Conservation (phyloP, 2,113 vertebrate genomes). For the Martes martes region DNA sequence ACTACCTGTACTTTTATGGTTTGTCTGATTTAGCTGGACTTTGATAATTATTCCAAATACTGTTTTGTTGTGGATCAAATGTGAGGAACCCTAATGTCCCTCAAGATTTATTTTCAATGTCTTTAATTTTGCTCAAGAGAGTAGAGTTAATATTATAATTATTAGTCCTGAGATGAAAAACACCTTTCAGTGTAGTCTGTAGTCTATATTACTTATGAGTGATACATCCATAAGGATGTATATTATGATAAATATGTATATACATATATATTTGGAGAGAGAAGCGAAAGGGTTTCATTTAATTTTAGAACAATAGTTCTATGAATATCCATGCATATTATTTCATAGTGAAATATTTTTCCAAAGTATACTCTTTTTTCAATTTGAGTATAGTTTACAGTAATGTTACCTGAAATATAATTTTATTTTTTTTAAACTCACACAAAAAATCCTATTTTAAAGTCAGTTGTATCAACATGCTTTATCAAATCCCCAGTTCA, state of each 20-base stretch:
- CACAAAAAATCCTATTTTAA: background rate
- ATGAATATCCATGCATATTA: background rate
- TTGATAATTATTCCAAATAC: constrained; percentile 62
- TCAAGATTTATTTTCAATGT: constrained; percentile 50
- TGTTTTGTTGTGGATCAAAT: constrained; percentile 59
- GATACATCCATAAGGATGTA: background rate
- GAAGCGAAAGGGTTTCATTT: background rate
- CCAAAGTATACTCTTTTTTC: background rate
- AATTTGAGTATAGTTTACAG: background rate
- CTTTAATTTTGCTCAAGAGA: constrained; percentile 49
- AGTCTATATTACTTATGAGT: background rate
- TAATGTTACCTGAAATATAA: background rate
- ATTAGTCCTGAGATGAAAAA: background rate
- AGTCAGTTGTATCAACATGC: background rate
- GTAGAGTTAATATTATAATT: constrained; percentile 40
- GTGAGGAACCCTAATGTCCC: constrained; percentile 36
- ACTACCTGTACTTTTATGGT: constrained; percentile 61
- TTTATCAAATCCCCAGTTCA: background rate
- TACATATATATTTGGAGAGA: background rate
- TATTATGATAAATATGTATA: background rate
- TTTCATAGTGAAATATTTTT: background rate
- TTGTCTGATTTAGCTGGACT: constrained; percentile 63
- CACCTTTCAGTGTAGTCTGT: background rate
- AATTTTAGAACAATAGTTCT: background rate
- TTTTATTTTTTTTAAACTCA: background rate